Conservation (phyloP, 1,140 invertebrate genomes). For the Zaprionus davidi region DNA sequence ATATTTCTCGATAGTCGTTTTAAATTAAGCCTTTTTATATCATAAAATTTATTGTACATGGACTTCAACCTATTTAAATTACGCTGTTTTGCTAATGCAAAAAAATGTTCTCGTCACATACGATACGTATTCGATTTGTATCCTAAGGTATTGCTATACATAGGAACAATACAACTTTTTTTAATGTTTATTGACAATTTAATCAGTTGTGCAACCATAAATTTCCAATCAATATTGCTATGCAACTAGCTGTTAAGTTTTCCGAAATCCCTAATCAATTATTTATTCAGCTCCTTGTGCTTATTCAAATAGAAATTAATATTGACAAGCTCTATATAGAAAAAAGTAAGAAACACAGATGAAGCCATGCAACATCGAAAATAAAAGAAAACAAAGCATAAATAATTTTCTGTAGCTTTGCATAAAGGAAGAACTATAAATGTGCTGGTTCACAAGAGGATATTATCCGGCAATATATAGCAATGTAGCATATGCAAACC, state of each 20-base stretch:
- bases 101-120: neutral
- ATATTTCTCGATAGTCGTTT: neutral
- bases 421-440: conserved; percentile 50
- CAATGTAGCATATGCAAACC: conserved; percentile 44
- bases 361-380: conserved; percentile 39
- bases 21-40: neutral
- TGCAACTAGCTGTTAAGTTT: neutral
- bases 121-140: too few relatives aligned
- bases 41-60: neutral
- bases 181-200: too few relatives aligned
- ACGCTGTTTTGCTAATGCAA: too few relatives aligned
- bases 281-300: neutral
- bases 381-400: conserved; percentile 52
- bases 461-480: conserved; percentile 3
- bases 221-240: neutral
- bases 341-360: conserved; percentile 22
- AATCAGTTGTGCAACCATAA: neutral
- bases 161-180: too few relatives aligned
- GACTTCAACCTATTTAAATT: too few relatives aligned
- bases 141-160: too few relatives aligned
- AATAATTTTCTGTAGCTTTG: conserved; percentile 38
- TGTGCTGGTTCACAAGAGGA: conserved; percentile 45
- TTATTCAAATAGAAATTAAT: conserved; percentile 9
- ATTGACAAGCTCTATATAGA: conserved; percentile 15
- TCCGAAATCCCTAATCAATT: neutral